Conservation (phyloP, 2,797 vertebrate genomes). For the Tokudaia tokunoshimensis region DNA sequence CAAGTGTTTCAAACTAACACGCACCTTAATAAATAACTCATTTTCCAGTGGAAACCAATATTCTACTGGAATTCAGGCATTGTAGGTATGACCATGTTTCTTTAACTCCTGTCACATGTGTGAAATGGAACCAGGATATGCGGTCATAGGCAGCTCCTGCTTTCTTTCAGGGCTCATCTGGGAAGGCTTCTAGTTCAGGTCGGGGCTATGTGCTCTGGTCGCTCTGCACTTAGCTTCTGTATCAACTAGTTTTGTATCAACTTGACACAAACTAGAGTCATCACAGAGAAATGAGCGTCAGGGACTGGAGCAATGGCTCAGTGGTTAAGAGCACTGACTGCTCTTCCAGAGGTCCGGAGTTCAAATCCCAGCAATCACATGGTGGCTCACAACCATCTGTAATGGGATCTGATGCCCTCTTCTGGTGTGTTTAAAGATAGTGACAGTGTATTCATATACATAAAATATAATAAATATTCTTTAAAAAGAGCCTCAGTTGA, state of each 20-base stretch:
- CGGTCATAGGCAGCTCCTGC: background rate
- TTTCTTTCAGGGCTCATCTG: too few species aligned
- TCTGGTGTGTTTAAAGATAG: too few species aligned
- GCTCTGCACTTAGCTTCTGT: background rate
- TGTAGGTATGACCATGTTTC: background rate
- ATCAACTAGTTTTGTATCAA: background rate
- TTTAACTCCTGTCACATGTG: background rate
- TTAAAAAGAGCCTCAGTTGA: background rate
- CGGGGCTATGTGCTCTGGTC: background rate
- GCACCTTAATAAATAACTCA: background rate
- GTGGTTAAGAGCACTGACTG: too few species aligned
- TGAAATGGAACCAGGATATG: background rate
- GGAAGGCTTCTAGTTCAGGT: background rate
- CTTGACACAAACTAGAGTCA: background rate
- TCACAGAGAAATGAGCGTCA: background rate
- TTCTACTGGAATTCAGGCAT: background rate
- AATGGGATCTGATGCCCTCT: too few species aligned
- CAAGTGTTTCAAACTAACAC: background rate
- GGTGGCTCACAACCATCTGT: too few species aligned
- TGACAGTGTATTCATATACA: too few species aligned
- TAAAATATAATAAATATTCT: too few species aligned
- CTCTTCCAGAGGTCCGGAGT: too few species aligned
- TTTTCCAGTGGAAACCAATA: background rate
- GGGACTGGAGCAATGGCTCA: too few species aligned
- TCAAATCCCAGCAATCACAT: too few species aligned